Percentiles rank a stretch among this genome's conserved stretches.
Evolutionary conservation across 2,797 vertebrate species (phyloP).

Genomic region (Acipenser oxyrinchus): DNA sequence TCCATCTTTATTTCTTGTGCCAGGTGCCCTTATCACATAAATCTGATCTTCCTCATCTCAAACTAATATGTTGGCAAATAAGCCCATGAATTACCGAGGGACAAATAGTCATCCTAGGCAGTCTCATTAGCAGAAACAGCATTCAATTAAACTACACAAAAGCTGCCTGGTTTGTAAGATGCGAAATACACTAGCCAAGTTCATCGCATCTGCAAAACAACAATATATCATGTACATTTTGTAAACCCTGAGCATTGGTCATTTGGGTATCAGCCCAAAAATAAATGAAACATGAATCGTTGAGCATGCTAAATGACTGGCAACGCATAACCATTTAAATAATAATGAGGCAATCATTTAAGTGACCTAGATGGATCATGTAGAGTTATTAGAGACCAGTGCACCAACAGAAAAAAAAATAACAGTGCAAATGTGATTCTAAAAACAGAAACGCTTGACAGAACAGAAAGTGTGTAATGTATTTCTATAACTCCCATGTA

Average conservation of each 20-base stretch:
- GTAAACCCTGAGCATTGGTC: slow-evolving; percentile 34
- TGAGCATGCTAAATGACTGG: slow-evolving; percentile 74
- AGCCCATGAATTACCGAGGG: slow-evolving; percentile 35
- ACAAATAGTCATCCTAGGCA: slow-evolving; percentile 52
- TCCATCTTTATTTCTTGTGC: background rate
- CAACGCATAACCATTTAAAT: slow-evolving; percentile 74
- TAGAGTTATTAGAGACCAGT: slow-evolving; percentile 49
- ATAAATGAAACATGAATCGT: slow-evolving; percentile 75
- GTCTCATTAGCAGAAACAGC: slow-evolving; percentile 50
- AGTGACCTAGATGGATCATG: slow-evolving; percentile 67
- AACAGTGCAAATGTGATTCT: background rate
- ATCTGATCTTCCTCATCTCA: slow-evolving; percentile 34
- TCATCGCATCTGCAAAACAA: slow-evolving; percentile 49
- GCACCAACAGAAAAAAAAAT: background rate
- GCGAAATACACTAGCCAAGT: slow-evolving; percentile 44
- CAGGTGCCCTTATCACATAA: slow-evolving; percentile 6
- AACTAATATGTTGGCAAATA: slow-evolving; percentile 54
- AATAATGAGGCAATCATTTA: slow-evolving; percentile 74
- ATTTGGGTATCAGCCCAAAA: slow-evolving; percentile 44
- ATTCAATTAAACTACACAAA: slow-evolving; percentile 55
- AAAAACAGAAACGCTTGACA: background rate
- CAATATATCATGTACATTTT: slow-evolving; percentile 47
- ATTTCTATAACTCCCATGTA: slow-evolving; percentile 21
- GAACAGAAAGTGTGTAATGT: slow-evolving; percentile 17
- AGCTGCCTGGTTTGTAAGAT: slow-evolving; percentile 53